A percentile compares a stretch with the other conserved stretches of the same genome.
Evolutionary conservation across 2,888 invertebrate species (phyloP).

Genomic region (Andrena praecox): DNA sequence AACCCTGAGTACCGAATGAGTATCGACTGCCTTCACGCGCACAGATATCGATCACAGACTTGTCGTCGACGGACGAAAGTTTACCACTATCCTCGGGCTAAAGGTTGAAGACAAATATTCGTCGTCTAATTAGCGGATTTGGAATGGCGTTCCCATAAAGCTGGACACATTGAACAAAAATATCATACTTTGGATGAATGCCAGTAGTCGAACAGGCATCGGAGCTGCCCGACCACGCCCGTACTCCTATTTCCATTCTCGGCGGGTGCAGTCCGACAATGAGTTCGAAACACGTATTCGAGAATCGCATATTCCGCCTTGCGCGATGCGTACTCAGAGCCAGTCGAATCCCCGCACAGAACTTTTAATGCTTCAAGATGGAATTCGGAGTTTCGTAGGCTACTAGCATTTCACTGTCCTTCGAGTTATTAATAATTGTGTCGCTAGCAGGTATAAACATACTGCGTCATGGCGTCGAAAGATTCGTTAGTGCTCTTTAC

Average conservation of each 20-base stretch:
- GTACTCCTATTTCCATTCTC: conserved; percentile 55
- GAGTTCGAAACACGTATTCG: conserved; percentile 49
- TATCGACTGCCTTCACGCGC: conserved; percentile 2
- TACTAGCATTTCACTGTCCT: not conserved
- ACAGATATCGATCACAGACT: not conserved
- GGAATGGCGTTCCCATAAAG: conserved; percentile 76
- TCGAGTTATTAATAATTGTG: conserved; percentile 19
- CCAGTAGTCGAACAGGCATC: conserved; percentile 77
- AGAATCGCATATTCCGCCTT: conserved; percentile 29
- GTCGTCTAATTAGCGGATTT: conserved; percentile 79
- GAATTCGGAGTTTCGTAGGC: conserved; percentile 1
- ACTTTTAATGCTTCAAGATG: conserved; percentile 47
- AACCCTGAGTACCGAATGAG: not conserved
- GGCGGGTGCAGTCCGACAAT: conserved; percentile 52
- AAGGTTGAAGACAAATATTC: conserved; percentile 49
- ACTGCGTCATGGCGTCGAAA: not conserved
- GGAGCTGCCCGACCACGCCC: conserved; percentile 60
- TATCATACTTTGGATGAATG: conserved; percentile 80
- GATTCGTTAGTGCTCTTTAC: not conserved
- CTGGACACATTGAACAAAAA: conserved; percentile 81
- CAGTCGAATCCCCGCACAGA: conserved; percentile 20
- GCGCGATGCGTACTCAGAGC: conserved; percentile 10
- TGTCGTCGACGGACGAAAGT: conserved; percentile 6
- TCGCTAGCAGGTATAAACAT: not conserved
- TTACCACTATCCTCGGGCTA: not conserved